Evolutionary conservation across 2,113 vertebrate genomes (phyloP).

Genomic region (Limnothrissa miodon): DNA sequence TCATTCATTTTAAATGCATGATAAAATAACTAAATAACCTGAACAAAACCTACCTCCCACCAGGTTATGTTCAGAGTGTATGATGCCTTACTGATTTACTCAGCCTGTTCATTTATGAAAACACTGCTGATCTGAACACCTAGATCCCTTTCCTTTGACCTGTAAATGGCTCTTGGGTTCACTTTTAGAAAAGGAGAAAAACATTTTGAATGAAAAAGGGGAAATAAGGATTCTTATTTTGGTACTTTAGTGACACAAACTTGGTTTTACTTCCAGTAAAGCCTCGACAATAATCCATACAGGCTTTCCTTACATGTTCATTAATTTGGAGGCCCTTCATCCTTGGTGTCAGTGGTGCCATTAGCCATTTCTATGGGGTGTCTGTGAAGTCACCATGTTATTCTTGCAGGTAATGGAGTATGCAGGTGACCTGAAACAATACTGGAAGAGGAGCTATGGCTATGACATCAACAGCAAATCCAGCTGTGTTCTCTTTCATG

Average conservation of each 20-base stretch:
- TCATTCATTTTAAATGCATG: too few species aligned
- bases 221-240: too few species aligned
- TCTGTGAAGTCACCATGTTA: background rate
- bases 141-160: background rate
- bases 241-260: too few species aligned
- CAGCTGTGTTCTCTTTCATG: constrained; percentile 89
- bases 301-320: background rate
- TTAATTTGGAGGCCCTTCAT: too few species aligned
- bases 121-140: background rate
- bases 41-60: too few species aligned
- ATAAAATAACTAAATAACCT: too few species aligned
- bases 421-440: constrained; percentile 89
- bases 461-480: constrained; percentile 89
- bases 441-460: constrained; percentile 92
- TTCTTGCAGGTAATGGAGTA: constrained; percentile 85
- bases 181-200: background rate
- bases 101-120: too few species aligned
- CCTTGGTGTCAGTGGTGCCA: too few species aligned
- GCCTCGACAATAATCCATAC: background rate
- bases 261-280: background rate
- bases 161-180: background rate
- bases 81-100: too few species aligned
- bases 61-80: too few species aligned
- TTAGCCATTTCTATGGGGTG: too few species aligned
- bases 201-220: background rate